A percentile compares a stretch with the other conserved stretches of the same genome.
Conservation (phyloP, 92 coral and sea anemone genomes). For the Zoanthus sansibaricus region DNA sequence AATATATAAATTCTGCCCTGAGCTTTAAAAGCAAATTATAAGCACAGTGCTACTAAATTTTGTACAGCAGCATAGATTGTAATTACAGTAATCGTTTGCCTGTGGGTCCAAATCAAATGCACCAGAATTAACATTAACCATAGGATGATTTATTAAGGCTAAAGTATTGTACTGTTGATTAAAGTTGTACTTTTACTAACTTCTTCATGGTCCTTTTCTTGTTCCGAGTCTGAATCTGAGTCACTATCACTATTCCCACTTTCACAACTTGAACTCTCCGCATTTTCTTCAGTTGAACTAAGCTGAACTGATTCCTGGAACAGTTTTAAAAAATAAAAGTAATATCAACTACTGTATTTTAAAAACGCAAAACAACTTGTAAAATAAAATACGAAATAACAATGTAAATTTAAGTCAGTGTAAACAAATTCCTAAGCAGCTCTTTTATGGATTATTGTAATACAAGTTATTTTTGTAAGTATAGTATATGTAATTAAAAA, state of each 20-base stretch:
- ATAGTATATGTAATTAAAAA: no score
- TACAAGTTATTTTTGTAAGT: no score
- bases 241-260: constrained; percentile 37
- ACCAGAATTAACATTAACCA: background rate
- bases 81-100: no score
- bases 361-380: no score
- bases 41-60: no score
- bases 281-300: background rate
- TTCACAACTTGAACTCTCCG: constrained; percentile 18
- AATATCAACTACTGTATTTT: background rate
- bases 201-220: constrained; percentile 7
- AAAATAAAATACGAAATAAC: no score
- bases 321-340: background rate
- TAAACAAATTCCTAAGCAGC: no score
- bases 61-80: background rate
- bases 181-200: background rate
- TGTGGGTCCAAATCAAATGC: no score
- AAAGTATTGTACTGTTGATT: background rate
- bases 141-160: background rate
- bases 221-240: constrained; percentile 40
- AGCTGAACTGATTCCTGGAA: background rate
- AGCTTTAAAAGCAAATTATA: no score
- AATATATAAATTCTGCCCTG: no score
- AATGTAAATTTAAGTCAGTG: no score
- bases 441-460: no score